A percentile compares a stretch with the other conserved stretches of the same genome.
Evolutionary conservation across 2,888 invertebrate species (phyloP).

Genomic region (Mystacides longicornis): DNA sequence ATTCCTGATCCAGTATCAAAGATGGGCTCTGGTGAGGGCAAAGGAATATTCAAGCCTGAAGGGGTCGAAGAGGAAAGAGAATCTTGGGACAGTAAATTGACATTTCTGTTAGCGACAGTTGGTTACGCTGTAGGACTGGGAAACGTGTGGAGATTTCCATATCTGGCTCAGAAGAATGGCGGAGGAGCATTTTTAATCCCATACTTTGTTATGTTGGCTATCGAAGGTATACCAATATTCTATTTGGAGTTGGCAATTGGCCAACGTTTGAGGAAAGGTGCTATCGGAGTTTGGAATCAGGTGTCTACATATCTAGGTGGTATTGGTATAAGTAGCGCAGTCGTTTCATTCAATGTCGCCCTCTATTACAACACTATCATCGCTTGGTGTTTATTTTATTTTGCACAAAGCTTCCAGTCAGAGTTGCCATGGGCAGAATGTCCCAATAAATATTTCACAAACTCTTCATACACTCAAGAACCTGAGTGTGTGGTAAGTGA

Average conservation of each 20-base stretch:
- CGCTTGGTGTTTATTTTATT: conserved; percentile 95
- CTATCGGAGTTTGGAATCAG: conserved; percentile 93
- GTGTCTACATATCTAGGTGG: conserved; percentile 83
- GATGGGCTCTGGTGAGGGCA: conserved; percentile 57
- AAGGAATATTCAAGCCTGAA: conserved; percentile 59
- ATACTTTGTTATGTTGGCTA: conserved; percentile 89
- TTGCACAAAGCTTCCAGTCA: conserved; percentile 87
- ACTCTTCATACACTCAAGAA: conserved; percentile 70
- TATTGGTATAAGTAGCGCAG: conserved; percentile 88
- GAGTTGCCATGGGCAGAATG: conserved; percentile 90
- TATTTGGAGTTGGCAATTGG: conserved; percentile 94
- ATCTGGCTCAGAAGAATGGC: conserved; percentile 89
- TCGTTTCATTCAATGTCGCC: conserved; percentile 94
- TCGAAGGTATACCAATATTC: conserved; percentile 94
- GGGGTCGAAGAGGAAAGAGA: conserved; percentile 72
- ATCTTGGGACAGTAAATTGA: conserved; percentile 89
- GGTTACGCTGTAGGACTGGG: conserved; percentile 92
- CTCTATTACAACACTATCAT: conserved; percentile 97
- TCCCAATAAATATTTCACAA: conserved; percentile 72
- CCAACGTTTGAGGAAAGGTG: conserved; percentile 85
- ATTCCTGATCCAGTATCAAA: conserved; percentile 50
- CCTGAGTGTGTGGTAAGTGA: conserved; percentile 73
- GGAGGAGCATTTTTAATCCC: conserved; percentile 96
- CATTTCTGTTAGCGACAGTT: conserved; percentile 87
- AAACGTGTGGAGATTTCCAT: conserved; percentile 94